Conservation (phyloP, 2,888 invertebrate species). For the Prosopocoilus inquinatus region DNA sequence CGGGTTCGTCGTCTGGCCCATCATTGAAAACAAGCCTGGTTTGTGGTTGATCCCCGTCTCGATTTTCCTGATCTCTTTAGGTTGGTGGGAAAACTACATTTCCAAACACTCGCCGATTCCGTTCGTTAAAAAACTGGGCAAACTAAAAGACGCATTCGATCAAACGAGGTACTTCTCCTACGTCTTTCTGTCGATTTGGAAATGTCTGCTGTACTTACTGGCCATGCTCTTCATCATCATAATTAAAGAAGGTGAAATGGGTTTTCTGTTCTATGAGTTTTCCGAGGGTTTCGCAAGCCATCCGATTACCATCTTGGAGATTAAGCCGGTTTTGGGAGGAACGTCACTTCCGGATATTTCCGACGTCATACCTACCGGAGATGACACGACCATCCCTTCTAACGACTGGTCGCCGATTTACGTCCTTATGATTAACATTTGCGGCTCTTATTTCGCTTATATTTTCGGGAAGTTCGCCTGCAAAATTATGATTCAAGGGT, state of each 20-base stretch:
- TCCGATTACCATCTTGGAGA: conserved; percentile 62
- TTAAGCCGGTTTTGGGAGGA: conserved; percentile 60
- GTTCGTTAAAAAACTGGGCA: conserved; percentile 70
- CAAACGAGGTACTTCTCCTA: conserved; percentile 85
- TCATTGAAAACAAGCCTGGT: conserved; percentile 71
- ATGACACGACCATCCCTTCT: conserved; percentile 70
- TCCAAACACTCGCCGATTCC: conserved; percentile 81
- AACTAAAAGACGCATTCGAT: conserved; percentile 76
- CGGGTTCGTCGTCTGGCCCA: conserved; percentile 90
- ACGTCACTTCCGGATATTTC: conserved; percentile 70
- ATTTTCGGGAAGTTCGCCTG: conserved; percentile 95
- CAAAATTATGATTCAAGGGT: conserved; percentile 94
- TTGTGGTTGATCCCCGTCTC: conserved; percentile 86
- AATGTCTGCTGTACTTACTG: conserved; percentile 77
- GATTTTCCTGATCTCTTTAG: conserved; percentile 81
- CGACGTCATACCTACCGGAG: conserved; percentile 73
- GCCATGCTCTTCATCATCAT: conserved; percentile 71
- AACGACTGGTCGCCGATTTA: conserved; percentile 71
- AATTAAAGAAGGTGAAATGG: conserved; percentile 73
- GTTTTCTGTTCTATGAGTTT: conserved; percentile 74
- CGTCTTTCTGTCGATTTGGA: conserved; percentile 89
- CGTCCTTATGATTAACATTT: conserved; percentile 76
- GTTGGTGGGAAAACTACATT: conserved; percentile 99
- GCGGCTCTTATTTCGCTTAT: conserved; percentile 84
- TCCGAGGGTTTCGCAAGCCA: conserved; percentile 75